phyloP scores from a whole-genome alignment of 2,797 vertebrate species.

The Macropus fuliginosus region DNA sequence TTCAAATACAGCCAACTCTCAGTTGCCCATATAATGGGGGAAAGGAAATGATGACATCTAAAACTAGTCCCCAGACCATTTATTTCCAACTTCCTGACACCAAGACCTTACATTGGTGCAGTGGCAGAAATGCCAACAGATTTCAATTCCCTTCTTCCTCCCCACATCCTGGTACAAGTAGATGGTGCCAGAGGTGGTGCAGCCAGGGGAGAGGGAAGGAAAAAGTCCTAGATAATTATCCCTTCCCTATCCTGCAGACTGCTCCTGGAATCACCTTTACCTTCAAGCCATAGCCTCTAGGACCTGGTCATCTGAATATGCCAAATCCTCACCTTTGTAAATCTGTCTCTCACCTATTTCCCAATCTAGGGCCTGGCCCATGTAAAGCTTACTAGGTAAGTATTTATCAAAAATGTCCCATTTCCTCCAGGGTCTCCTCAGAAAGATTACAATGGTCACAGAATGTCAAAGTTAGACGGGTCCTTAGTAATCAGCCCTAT shows the following conservation, averaged over 20 bases:
- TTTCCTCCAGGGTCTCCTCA: not conserved
- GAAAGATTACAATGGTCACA: not conserved
- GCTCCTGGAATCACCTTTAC: not conserved
- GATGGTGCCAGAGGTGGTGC: not conserved
- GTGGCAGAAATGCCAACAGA: not conserved
- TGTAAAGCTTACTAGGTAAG: not conserved
- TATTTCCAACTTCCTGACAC: not conserved
- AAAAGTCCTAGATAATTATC: not conserved
- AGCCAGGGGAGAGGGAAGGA: not conserved
- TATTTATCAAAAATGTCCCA: not conserved
- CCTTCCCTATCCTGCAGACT: not conserved
- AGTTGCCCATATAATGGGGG: not conserved
- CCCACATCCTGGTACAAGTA: not conserved
- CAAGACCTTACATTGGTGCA: not conserved
- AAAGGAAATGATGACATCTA: not conserved
- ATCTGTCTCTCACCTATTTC: not conserved
- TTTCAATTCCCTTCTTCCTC: not conserved
- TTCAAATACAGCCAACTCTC: not conserved
- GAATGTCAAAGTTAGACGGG: too few species aligned
- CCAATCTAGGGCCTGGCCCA: not conserved
- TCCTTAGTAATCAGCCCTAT: not conserved
- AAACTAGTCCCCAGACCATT: not conserved
- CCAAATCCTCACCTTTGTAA: not conserved
- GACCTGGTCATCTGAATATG: not conserved
- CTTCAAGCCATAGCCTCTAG: not conserved